Evolutionary conservation across 2,888 invertebrate species (phyloP), one percentile per base, ranked within the genome.

Genomic region (Mactromeris polynyma): DNA sequence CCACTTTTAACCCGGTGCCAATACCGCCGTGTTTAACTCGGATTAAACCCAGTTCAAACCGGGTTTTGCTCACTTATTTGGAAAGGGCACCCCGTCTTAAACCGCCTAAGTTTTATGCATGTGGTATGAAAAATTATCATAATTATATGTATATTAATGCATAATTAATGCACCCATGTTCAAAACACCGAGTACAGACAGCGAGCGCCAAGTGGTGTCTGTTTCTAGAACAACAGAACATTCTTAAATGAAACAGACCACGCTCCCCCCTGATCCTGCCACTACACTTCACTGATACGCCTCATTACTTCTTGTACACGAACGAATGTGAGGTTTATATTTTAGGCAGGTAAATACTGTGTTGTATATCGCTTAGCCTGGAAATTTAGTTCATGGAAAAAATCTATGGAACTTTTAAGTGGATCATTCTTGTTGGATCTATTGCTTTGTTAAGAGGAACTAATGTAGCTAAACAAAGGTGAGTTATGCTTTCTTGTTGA

Each of bases 311-410:
- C 26, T 26, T 26, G 58, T 64, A 64, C 58, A 64, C 58, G 26
- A 9, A 21, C 6, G 58, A 26, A 26, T 64, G 58, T 64, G 26
- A n/a, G 58, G n/a, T 64, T 64, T 26, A 64, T n/a, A 64, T 26
- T 64, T 64, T 64, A 64, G 26, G 26, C 58, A 64, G 58, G 58
- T 64, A 64, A 64, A 64, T 64, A 26, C 51, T 17, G 58, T 64
- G 46, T 64, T n/a, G 26, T 64, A 26, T 64, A 64, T 64, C 58
- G 26, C 58, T 64, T 26, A n/a, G 26, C 58, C 11, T n/a, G 58
- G 26, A 64, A 26, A 64, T 64, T 64, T 64, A 64, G 58, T 64
- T 64, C 58, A 26, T 26, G 58, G 58, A 64, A 64, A 58, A 64
- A 64, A 64, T 64, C 58, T 26, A 64, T 64, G 58, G 58, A 64